These are phyloP conservation scores for Nebria brevicollis DNA, from an alignment of 2,888 invertebrate species.

Conservation along the genomic window DNA sequence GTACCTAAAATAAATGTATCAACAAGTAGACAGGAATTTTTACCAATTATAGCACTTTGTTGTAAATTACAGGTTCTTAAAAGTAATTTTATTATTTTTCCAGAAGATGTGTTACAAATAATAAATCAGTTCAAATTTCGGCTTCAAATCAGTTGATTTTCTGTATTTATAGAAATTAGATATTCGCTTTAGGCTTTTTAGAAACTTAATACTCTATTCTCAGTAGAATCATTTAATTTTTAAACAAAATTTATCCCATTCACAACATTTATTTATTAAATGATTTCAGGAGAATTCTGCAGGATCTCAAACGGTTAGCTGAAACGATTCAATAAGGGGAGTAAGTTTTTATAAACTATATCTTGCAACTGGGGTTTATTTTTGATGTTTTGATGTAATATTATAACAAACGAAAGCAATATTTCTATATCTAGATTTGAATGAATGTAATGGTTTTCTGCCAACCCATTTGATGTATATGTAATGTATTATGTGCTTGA, in stretches of 20 bases:
- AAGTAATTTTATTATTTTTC: not conserved
- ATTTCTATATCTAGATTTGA: too few species aligned
- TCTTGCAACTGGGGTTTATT: too few species aligned
- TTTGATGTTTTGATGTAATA: too few species aligned
- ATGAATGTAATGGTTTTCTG: too few species aligned
- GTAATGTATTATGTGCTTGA: too few species aligned
- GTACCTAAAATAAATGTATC: not conserved
- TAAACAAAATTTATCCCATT: not conserved
- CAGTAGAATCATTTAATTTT: not conserved
- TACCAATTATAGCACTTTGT: not conserved
- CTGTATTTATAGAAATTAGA: not conserved
- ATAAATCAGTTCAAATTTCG: not conserved
- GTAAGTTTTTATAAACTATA: too few species aligned
- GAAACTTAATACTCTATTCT: not conserved
- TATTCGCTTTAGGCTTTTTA: not conserved
- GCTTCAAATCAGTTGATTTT: not conserved
- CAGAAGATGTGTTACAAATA: not conserved
- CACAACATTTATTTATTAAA: not conserved
- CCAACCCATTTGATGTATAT: too few species aligned
- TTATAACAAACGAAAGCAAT: too few species aligned
- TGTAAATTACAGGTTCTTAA: not conserved
- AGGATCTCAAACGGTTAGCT: too few species aligned
- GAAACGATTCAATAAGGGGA: too few species aligned
- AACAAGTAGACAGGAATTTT: not conserved
- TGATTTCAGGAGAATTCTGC: too few species aligned